Percentiles rank a stretch among this genome's conserved stretches.
Evolutionary conservation across 2,797 vertebrate species (phyloP).

Genomic region (Merluccius polli): DNA sequence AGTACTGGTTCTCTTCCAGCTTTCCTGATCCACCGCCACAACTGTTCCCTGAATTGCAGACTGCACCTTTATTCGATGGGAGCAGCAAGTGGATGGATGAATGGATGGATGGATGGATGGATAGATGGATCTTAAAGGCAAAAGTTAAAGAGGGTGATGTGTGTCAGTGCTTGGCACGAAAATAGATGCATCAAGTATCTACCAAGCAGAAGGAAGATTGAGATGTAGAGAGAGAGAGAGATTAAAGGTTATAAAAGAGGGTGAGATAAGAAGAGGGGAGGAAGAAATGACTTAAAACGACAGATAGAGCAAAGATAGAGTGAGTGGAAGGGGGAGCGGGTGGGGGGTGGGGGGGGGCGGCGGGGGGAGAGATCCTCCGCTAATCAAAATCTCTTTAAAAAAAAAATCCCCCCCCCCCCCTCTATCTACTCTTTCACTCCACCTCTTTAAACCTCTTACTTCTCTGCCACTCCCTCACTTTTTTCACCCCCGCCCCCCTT

Average conservation of each 20-base stretch:
- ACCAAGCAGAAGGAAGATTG: slow-evolving; percentile 6
- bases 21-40: no score
- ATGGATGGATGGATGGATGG: not conserved
- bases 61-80: no score
- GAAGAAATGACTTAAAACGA: not conserved
- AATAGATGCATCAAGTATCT: no score
- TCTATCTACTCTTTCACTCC: not conserved
- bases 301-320: no score
- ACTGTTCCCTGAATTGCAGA: no score
- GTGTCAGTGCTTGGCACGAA: no score
- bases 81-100: not conserved
- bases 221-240: slow-evolving; percentile 11
- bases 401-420: not conserved
- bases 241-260: no score
- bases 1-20: no score
- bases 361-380: not conserved
- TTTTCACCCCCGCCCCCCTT: no score
- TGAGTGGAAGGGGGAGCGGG: no score
- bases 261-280: slow-evolving; percentile 26
- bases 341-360: not conserved
- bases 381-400: not conserved
- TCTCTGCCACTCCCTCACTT: not conserved
- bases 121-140: not conserved
- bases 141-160: not conserved
- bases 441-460: not conserved